Percentiles rank a stretch among this genome's conserved stretches.
phyloP scores from a whole-genome alignment of 2,888 invertebrate species.

The Mellilla xanthometata region DNA sequence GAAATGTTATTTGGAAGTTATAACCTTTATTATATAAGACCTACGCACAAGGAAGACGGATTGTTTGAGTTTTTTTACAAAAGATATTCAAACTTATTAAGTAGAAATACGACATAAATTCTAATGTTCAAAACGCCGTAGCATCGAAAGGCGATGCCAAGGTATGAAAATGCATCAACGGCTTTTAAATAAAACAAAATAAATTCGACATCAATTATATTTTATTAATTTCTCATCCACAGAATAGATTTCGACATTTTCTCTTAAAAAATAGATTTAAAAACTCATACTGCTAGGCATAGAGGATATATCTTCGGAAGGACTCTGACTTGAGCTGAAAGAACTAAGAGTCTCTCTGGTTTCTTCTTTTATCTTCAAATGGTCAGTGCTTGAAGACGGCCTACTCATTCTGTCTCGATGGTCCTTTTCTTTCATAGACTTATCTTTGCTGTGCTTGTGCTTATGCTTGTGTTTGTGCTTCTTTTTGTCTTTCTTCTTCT shows the following conservation, averaged over 20 bases:
- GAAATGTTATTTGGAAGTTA: too few relatives aligned
- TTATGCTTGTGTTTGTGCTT: conserved; percentile 96
- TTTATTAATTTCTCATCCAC: too few relatives aligned
- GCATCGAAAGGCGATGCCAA: too few relatives aligned
- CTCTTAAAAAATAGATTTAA: conserved; percentile 28
- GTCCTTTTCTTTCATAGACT: conserved; percentile 72
- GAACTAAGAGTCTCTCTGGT: conserved; percentile 90
- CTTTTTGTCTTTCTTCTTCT: conserved; percentile 90
- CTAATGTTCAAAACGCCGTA: too few relatives aligned
- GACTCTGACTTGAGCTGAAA: conserved; percentile 89
- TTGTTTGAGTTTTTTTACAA: too few relatives aligned
- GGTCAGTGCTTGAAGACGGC: conserved; percentile 70
- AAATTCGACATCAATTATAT: too few relatives aligned
- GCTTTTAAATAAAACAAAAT: too few relatives aligned
- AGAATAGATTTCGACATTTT: not conserved
- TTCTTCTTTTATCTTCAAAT: conserved; percentile 86
- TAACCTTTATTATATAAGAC: too few relatives aligned
- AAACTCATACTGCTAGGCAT: conserved; percentile 75
- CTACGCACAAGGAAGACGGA: too few relatives aligned
- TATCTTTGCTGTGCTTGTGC: conserved; percentile 88
- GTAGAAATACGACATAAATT: too few relatives aligned
- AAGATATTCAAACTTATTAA: too few relatives aligned
- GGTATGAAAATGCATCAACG: too few relatives aligned
- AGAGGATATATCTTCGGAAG: conserved; percentile 77
- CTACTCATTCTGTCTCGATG: conserved; percentile 60